Conservation (phyloP, 2,888 invertebrate species). For the Drosophila merina region DNA sequence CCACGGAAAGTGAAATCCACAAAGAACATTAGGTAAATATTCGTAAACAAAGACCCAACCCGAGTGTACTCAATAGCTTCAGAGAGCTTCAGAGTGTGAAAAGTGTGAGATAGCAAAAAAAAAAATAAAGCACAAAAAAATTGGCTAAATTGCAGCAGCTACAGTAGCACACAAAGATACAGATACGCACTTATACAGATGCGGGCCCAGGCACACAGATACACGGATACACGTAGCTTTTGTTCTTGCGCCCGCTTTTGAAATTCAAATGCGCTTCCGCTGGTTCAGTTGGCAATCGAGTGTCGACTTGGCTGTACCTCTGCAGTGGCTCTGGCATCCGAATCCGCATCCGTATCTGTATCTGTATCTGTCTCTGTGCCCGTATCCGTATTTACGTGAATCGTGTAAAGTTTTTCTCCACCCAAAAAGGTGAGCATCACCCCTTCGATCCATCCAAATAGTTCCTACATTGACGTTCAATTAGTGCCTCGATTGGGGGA, state of each 20-base stretch:
- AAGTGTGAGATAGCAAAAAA: background rate
- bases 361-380: conserved; percentile 9
- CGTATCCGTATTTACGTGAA: conserved; percentile 12
- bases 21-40: conserved; percentile 38
- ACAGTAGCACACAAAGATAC: conserved; percentile 30
- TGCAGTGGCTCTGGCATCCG: conserved; percentile 39
- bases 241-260: conserved; percentile 75
- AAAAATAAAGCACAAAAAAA: conserved; percentile 5
- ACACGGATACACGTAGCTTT: conserved; percentile 63
- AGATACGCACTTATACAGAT: conserved; percentile 20
- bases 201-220: conserved; percentile 7
- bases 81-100: background rate
- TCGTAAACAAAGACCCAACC: conserved; percentile 7
- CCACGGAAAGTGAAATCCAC: conserved; percentile 68
- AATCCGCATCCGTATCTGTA: conserved; percentile 22
- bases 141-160: conserved; percentile 55
- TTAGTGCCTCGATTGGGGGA: conserved; percentile 13
- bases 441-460: conserved; percentile 1
- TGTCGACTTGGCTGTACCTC: conserved; percentile 81
- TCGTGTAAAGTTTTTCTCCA: conserved; percentile 1
- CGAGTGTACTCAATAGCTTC: conserved; percentile 6
- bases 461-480: conserved; percentile 5
- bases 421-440: conserved; percentile 23
- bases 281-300: conserved; percentile 76
- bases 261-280: conserved; percentile 80